phyloP scores from a whole-genome alignment of 2,888 invertebrate genomes.

The Odontocolon sp. region DNA sequence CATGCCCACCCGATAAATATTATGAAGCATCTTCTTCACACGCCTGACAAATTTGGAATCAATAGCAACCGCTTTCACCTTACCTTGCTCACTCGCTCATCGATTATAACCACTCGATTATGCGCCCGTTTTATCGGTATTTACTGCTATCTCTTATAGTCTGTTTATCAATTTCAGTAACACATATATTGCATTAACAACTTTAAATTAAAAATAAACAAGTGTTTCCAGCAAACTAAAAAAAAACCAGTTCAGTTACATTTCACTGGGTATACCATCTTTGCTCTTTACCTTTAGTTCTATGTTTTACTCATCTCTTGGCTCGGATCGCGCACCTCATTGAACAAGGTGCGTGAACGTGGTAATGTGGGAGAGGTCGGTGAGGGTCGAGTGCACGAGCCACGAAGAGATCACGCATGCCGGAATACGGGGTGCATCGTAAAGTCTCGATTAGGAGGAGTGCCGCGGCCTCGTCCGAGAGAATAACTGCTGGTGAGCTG shows the following conservation, averaged over 20 bases:
- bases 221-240: too few species aligned
- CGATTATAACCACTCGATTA: conserved; percentile 2
- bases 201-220: too few species aligned
- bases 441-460: conserved; percentile 71
- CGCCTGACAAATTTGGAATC: conserved; percentile 6
- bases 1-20: neutral
- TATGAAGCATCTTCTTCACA: neutral
- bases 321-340: too few species aligned
- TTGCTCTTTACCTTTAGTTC: too few species aligned
- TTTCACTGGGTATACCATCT: too few species aligned
- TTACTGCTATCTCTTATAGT: conserved; percentile 2
- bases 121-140: conserved; percentile 4
- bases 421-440: conserved; percentile 74
- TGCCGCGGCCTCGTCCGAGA: conserved; percentile 34
- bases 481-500: conserved; percentile 32
- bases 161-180: too few species aligned
- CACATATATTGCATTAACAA: too few species aligned
- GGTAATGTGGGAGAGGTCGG: conserved; percentile 73
- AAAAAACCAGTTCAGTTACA: too few species aligned
- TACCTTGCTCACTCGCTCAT: neutral
- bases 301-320: too few species aligned
- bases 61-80: conserved; percentile 12
- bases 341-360: conserved; percentile 69
- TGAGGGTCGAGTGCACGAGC: conserved; percentile 50
- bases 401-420: conserved; percentile 71